Conservation (phyloP, 2,113 vertebrate species). For the Oriolus oriolus region DNA sequence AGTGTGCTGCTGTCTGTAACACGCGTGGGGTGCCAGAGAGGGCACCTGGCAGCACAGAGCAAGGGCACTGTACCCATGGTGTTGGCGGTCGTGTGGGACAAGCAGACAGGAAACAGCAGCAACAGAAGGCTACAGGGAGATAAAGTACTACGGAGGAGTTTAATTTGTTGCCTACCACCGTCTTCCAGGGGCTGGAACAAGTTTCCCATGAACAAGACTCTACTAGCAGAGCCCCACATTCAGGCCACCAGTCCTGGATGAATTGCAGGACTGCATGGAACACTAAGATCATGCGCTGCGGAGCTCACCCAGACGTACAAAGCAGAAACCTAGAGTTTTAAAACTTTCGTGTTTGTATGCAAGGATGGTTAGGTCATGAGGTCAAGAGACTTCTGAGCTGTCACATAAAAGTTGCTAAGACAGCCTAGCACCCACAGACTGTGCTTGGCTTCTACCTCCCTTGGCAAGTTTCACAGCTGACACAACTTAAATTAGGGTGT, state of each 20-base stretch:
- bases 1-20: background rate
- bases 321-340: background rate
- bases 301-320: background rate
- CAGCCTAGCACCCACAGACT: background rate
- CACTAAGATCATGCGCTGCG: rapidly evolving
- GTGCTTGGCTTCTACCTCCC: background rate
- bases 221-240: background rate
- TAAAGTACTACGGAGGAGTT: background rate
- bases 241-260: rapidly evolving
- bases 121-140: background rate
- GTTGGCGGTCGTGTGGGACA: rapidly evolving
- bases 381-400: background rate
- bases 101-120: background rate
- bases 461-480: conserved; percentile 1
- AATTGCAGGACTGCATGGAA: background rate
- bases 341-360: background rate
- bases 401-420: background rate
- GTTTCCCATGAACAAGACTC: background rate
- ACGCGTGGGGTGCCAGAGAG: background rate
- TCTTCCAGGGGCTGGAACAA: background rate
- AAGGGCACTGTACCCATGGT: rapidly evolving
- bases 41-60: background rate
- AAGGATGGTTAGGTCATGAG: background rate
- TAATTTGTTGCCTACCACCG: background rate
- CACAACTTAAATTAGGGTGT: background rate